These are phyloP conservation scores for Zaprionus bogoriensis DNA, from an alignment of 2,888 invertebrate species.

Conservation along the genomic window DNA sequence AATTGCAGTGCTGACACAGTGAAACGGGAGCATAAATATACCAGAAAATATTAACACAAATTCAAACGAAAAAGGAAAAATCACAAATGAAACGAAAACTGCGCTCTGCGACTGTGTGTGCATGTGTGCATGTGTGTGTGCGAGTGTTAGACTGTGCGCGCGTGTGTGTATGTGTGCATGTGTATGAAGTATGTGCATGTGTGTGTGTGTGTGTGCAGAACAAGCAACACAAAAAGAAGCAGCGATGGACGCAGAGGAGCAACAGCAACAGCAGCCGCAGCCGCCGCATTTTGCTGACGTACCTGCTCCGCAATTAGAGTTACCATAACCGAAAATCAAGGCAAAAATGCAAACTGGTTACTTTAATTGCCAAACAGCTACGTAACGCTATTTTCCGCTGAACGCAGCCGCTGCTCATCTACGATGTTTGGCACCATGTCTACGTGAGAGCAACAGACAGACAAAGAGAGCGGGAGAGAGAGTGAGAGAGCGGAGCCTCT, in stretches of 20 bases:
- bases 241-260: conserved; percentile 54
- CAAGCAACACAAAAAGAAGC: conserved; percentile 51
- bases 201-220: conserved; percentile 52
- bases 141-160: conserved; percentile 22
- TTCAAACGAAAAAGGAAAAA: conserved; percentile 36
- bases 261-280: conserved; percentile 19
- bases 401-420: conserved; percentile 47
- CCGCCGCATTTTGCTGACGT: conserved; percentile 59
- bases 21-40: conserved; percentile 57
- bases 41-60: conserved; percentile 35
- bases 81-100: conserved; percentile 52
- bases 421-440: conserved; percentile 56
- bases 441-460: conserved; percentile 43
- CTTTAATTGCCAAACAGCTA: conserved; percentile 61
- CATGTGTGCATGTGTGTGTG: conserved; percentile 20
- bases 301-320: conserved; percentile 70
- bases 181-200: neutral
- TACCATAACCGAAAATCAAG: conserved; percentile 60
- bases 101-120: conserved; percentile 34
- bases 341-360: conserved; percentile 72
- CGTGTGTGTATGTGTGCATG: conserved; percentile 18
- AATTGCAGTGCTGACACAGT: conserved; percentile 54
- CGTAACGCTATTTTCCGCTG: conserved; percentile 71
- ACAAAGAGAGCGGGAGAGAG: conserved; percentile 18
- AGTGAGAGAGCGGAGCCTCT: conserved; percentile 32